Conservation (phyloP, 92 coral and sea anemone species). For the Zoanthus gigantus region DNA sequence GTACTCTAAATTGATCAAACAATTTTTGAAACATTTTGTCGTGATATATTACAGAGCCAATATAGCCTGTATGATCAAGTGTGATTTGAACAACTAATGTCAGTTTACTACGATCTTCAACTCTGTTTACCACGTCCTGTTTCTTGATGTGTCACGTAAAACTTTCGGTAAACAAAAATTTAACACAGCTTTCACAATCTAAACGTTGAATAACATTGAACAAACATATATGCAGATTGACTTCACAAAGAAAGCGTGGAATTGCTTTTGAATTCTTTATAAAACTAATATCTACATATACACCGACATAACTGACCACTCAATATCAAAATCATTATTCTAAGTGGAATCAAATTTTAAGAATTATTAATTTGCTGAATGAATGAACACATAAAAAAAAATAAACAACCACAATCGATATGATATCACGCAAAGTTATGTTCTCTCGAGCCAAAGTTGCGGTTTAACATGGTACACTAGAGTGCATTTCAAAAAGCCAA, state of each 20-base stretch:
- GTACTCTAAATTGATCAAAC: background rate
- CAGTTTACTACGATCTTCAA: background rate
- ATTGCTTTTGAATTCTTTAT: no score
- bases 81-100: no score
- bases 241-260: background rate
- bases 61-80: background rate
- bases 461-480: no score
- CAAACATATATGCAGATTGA: slow-evolving; percentile 14
- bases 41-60: background rate
- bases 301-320: background rate
- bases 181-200: background rate
- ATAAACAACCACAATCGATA: no score
- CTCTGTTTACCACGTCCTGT: background rate
- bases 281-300: no score
- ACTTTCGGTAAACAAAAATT: background rate
- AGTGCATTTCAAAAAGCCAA: no score
- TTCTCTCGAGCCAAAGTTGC: no score
- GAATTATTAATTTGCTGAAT: no score
- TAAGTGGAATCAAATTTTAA: background rate
- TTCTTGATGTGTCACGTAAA: background rate
- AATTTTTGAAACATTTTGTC: background rate
- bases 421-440: no score
- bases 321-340: background rate
- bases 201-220: slow-evolving; percentile 1
- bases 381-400: no score